Percentiles rank a stretch among this genome's conserved stretches.
Conservation (phyloP, 1,140 invertebrate species). For the Rhysida immarginata region DNA sequence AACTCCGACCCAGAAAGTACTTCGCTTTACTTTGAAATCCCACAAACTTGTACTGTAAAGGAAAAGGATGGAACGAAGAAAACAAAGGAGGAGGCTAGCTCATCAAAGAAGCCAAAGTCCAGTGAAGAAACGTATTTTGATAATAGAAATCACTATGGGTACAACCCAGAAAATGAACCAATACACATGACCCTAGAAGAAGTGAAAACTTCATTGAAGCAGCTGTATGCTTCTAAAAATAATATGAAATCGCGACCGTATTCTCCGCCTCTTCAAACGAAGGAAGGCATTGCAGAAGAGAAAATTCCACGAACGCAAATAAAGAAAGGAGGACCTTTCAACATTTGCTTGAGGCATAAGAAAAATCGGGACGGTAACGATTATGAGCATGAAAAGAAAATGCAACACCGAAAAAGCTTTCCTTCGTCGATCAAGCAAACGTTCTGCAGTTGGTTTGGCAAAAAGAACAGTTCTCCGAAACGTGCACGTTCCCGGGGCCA, state of each 20-base stretch:
- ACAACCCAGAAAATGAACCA: constrained; percentile 37
- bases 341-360: background rate
- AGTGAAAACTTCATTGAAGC: constrained; percentile 49
- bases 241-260: constrained; percentile 20
- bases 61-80: too few species aligned
- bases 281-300: too few species aligned
- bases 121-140: too few species aligned
- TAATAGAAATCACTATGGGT: too few species aligned
- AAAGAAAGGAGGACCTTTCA: background rate
- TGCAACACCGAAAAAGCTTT: constrained; percentile 17
- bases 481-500: constrained; percentile 5
- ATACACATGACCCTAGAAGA: constrained; percentile 73
- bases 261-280: background rate
- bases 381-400: background rate
- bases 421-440: constrained; percentile 16
- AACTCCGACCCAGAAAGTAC: too few species aligned
- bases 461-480: constrained; percentile 7
- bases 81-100: too few species aligned
- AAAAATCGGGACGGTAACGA: background rate
- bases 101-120: too few species aligned
- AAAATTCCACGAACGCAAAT: background rate
- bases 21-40: too few species aligned
- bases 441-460: constrained; percentile 16
- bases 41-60: too few species aligned
- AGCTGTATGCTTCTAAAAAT: constrained; percentile 44